phyloP scores from a whole-genome alignment of 2,888 invertebrate species.

The Aethes cnicana region DNA sequence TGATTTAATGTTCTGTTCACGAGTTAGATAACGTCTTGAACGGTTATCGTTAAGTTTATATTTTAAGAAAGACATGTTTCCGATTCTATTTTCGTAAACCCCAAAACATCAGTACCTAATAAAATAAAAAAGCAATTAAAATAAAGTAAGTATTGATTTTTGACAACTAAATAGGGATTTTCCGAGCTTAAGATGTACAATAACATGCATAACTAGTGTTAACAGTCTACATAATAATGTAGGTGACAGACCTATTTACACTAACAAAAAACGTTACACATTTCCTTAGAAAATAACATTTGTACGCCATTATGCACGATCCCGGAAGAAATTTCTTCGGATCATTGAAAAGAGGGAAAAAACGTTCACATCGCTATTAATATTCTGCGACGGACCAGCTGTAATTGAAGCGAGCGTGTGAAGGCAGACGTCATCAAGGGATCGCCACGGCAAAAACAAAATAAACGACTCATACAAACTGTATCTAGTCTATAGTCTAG shows the following conservation, averaged over 20 bases:
- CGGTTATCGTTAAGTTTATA: too few species aligned
- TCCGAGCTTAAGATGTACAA: too few species aligned
- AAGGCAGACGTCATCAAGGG: slow-evolving; percentile 60
- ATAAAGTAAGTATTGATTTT: too few species aligned
- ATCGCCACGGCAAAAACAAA: slow-evolving; percentile 32
- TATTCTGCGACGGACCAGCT: slow-evolving; percentile 32
- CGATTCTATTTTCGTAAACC: too few species aligned
- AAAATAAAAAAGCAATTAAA: too few species aligned
- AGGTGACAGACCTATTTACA: too few species aligned
- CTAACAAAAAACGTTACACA: slow-evolving; percentile 9
- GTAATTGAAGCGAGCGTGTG: slow-evolving; percentile 59
- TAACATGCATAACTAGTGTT: neutral
- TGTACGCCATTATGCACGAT: slow-evolving; percentile 28
- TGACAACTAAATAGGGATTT: too few species aligned
- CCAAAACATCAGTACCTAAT: too few species aligned
- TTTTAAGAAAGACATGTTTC: too few species aligned
- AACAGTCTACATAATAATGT: too few species aligned
- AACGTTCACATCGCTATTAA: slow-evolving; percentile 61
- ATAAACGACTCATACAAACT: slow-evolving; percentile 33
- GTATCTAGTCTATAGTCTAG: slow-evolving; percentile 32
- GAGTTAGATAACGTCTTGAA: slow-evolving; percentile 27
- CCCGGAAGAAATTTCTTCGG: slow-evolving; percentile 54
- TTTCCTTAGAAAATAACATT: slow-evolving; percentile 9
- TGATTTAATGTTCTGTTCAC: slow-evolving; percentile 61
- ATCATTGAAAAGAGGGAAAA: slow-evolving; percentile 50